Conservation (phyloP, 2,113 vertebrate genomes). For the Gasterosteus nipponicus region DNA sequence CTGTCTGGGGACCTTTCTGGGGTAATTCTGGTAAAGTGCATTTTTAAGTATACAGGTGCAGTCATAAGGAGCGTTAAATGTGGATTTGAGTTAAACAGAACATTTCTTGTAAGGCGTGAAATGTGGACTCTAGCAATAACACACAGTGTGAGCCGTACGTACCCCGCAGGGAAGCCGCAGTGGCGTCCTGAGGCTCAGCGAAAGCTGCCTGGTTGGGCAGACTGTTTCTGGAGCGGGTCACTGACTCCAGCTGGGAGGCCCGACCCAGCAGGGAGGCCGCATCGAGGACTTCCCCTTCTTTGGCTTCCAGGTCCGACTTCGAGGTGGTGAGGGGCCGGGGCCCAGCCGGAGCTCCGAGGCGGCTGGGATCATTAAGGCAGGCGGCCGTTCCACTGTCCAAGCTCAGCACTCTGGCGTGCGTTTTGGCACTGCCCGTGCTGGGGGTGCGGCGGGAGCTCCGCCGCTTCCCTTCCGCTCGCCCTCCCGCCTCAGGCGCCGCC, state of each 20-base stretch:
- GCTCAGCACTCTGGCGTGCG: constrained; percentile 92
- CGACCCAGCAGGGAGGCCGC: constrained; percentile 94
- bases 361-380: constrained; percentile 90
- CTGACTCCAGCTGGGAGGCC: constrained; percentile 97
- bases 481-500: constrained; percentile 75
- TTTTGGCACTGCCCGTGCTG: constrained; percentile 90
- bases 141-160: constrained; percentile 65
- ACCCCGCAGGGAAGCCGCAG: constrained; percentile 86
- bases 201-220: constrained; percentile 92
- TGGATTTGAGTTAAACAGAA: background rate
- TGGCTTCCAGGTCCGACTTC: constrained; percentile 98
- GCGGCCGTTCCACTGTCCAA: constrained; percentile 96
- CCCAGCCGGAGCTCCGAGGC: constrained; percentile 88
- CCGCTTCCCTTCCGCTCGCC: constrained; percentile 78
- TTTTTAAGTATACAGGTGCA: background rate
- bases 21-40: too few relatives aligned
- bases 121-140: background rate
- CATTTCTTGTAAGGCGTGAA: background rate
- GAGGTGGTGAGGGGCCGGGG: constrained; percentile 95
- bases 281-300: constrained; percentile 99
- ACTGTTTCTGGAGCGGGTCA: constrained; percentile 97
- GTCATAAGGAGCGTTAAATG: background rate
- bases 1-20: background rate
- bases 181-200: constrained; percentile 88
- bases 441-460: constrained; percentile 87